Base-by-base conservation (phyloP, 2,113 vertebrate species). In the Camelus bactrianus region DNA sequence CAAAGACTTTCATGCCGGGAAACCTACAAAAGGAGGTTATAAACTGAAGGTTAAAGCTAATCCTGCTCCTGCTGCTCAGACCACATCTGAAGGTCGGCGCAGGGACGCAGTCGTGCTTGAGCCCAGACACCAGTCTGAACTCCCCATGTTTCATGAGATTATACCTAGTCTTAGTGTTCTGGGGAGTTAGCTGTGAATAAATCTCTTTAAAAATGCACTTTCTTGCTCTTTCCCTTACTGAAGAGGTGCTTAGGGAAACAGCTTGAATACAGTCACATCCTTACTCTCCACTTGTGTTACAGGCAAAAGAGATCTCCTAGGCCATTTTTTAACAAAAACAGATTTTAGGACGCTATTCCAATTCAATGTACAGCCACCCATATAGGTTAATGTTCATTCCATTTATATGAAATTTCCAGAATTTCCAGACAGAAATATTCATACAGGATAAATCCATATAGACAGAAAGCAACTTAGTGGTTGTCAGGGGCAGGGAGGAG, bases 161-260 rank as follows among this genome's bases (percentile, higher is more conserved):
- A 62, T 35, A 65, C 17, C 35, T 20, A 20, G 82, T 26, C 35
- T 46, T 42, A 62, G 35, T 32, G 52, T 84, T 92, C 32, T 67
- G 16, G 52, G 16, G 54, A 81, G 62, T 72, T 17, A 73, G 54
- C 42, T 26, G 15, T 86, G 62, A 73, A 67, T 42, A 77, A 46
- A 77, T 89, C 89, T 89, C 86, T 58, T 91, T 38, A 32, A 92
- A 96, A 93, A 92, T 60, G 50, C 22, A 58, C 8, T 88, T 38
- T 82, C 58, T 58, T 32, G 15, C 35, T 56, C 32, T 56, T 82
- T 89, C 72, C 46, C n/a, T 69, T 58, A 67, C 32, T 48, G 46
- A 83, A 89, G 62, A 89, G 8, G 94, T 65, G 88, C 20, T 24
- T n/a, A 10, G 24, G 58, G 60, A 82, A 81, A 94, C 1, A 60